Base-by-base conservation (phyloP, 2,888 invertebrate species). In the Chymomyza amoena region DNA sequence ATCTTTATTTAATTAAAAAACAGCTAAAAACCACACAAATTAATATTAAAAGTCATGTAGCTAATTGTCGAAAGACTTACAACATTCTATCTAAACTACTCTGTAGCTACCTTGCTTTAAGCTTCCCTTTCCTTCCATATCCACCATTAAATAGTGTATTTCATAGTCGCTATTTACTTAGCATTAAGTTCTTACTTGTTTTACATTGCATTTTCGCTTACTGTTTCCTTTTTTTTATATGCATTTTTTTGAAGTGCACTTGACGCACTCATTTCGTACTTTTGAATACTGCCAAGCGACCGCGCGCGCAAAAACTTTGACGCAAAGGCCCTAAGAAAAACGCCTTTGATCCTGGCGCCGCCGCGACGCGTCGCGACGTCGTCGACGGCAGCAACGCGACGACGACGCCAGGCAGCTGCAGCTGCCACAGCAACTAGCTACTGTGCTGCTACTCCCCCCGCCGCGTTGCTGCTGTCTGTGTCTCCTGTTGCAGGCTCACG, bases 301-400 rank as follows among this genome's bases (percentile, higher is more conserved):
- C 6, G 56, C 18, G 16, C 9, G 39, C 54, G 72, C 64, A 54
- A 36, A 78, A 79, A 76, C 81, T 84, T 73, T 73, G 80, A 81
- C 69, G 73, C 13, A 65, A 50, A 13, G 9, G 50, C 20, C 39
- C 57, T 7, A 32, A 66, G 68, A 70, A 77, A 73, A 72, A 79
- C 78, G 78, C 88, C 88, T 84, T 84, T 84, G 84, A 84, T 84
- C 84, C 89, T 89, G 89, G 52, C 60, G 39, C 39, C 32, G 50
- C 13, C 32, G 61, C 73, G 71, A 64, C 69, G 73, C 62, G 59
- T 13, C 54, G 67, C 52, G 20, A 51, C 52, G 70, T 66, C 66
- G 68, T 56, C 69, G 77, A n/a, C n/a, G n/a, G n/a, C n/a, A n/a
- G 20, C 50, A 50, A 32, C 65, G 54, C 16, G 18, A 51, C 6